Evolutionary conservation across 2,888 invertebrate genomes (phyloP).

Genomic region (Lithophane ornitopus): DNA sequence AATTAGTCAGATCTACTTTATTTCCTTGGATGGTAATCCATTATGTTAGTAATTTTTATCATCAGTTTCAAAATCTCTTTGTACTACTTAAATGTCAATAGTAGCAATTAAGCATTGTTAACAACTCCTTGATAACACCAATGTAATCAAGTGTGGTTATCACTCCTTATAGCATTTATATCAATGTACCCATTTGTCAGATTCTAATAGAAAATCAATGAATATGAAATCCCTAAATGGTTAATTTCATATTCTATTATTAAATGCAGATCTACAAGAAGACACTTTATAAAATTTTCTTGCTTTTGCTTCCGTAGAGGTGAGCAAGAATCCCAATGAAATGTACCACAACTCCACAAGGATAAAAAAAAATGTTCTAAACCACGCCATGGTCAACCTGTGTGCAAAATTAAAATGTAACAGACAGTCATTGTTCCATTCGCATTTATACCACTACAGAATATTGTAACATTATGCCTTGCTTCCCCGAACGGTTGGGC

Average conservation of each 20-base stretch:
- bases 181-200: conserved; percentile 20
- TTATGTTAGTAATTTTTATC: neutral
- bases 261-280: neutral
- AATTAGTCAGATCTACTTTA: conserved; percentile 1
- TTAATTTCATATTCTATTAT: neutral
- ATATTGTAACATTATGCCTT: no score
- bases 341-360: neutral
- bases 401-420: neutral
- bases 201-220: conserved; percentile 16
- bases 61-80: conserved; percentile 16
- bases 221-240: neutral
- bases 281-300: neutral
- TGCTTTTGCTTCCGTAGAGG: fast-evolving
- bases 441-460: neutral
- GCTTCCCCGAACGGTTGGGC: no score
- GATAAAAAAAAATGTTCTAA: neutral
- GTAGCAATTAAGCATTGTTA: conserved; percentile 38
- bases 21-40: neutral
- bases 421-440: neutral
- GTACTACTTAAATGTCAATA: conserved; percentile 4
- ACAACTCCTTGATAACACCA: conserved; percentile 27
- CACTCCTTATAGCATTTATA: conserved; percentile 17
- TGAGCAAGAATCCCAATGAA: neutral
- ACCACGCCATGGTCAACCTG: neutral
- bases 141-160: conserved; percentile 8